phyloP scores from a whole-genome alignment of 2,113 vertebrate genomes.

The Sorex araneus region DNA sequence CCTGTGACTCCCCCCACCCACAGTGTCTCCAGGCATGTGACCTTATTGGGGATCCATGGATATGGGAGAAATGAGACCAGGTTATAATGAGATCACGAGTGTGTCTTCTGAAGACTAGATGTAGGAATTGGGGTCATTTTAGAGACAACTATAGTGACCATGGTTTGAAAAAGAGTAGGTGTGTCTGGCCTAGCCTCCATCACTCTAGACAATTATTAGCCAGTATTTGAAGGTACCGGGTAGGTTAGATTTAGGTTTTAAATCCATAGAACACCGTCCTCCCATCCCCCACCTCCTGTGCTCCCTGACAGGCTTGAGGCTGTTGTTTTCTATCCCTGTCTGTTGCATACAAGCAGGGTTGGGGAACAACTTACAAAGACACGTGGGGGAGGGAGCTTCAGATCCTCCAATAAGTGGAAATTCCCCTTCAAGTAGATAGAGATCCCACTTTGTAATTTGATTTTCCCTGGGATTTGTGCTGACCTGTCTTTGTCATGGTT shows the following conservation, averaged over 20 bases:
- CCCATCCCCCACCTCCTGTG: neutral
- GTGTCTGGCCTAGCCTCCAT: neutral
- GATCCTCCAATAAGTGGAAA: neutral
- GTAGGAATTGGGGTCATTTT: neutral
- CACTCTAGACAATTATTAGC: neutral
- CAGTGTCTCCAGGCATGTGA: neutral
- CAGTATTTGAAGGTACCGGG: neutral
- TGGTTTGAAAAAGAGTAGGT: neutral
- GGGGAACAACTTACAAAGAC: neutral
- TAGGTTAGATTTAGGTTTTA: neutral
- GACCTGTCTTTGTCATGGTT: neutral
- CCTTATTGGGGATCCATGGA: neutral
- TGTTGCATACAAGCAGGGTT: rapidly evolving
- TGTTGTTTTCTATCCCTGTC: neutral
- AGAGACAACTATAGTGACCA: neutral
- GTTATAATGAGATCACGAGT: neutral
- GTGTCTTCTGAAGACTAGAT: neutral
- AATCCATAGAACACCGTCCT: neutral
- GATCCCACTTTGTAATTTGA: neutral
- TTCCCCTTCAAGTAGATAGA: neutral
- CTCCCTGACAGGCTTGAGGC: neutral
- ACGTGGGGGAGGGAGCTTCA: neutral
- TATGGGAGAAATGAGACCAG: neutral
- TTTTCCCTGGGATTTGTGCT: neutral
- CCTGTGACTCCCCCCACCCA: neutral